These are phyloP conservation scores for Sphaeridia pumilis DNA, from an alignment of 2,888 invertebrate genomes.

Conservation along the genomic window DNA sequence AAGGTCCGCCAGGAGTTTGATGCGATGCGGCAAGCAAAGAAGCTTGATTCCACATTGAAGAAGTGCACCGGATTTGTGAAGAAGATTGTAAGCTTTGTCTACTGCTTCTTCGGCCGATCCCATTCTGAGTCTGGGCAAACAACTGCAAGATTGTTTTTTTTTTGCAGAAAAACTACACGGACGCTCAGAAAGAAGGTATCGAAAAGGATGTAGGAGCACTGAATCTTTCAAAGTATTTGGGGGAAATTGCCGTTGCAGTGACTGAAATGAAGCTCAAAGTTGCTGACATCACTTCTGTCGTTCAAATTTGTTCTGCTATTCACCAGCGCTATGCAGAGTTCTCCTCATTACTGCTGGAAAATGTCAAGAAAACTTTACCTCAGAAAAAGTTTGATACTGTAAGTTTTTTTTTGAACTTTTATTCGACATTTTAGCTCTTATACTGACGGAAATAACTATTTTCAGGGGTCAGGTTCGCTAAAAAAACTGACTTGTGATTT, in stretches of 20 bases:
- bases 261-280: constrained; percentile 93
- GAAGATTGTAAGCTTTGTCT: constrained; percentile 51
- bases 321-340: constrained; percentile 89
- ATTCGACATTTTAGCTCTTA: too few species aligned
- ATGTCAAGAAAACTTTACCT: constrained; percentile 55
- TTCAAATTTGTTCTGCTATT: constrained; percentile 70
- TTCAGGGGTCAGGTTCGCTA: constrained; percentile 42
- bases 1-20: constrained; percentile 32
- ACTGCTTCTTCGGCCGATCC: background rate
- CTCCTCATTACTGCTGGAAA: constrained; percentile 71
- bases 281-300: constrained; percentile 78
- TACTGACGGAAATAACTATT: too few species aligned
- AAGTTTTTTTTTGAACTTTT: constrained; percentile 5
- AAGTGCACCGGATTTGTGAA: constrained; percentile 97
- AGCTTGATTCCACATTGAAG: constrained; percentile 91
- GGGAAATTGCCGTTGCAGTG: constrained; percentile 85
- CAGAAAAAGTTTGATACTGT: constrained; percentile 57
- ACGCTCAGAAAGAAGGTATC: constrained; percentile 65
- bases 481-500: constrained; percentile 92
- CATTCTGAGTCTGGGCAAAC: background rate
- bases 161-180: constrained; percentile 65
- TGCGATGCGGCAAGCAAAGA: constrained; percentile 42
- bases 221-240: constrained; percentile 92
- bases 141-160: too few species aligned
- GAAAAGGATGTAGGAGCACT: constrained; percentile 73